phyloP scores from a whole-genome alignment of 2,888 invertebrate species.

The Cinara cedri region DNA sequence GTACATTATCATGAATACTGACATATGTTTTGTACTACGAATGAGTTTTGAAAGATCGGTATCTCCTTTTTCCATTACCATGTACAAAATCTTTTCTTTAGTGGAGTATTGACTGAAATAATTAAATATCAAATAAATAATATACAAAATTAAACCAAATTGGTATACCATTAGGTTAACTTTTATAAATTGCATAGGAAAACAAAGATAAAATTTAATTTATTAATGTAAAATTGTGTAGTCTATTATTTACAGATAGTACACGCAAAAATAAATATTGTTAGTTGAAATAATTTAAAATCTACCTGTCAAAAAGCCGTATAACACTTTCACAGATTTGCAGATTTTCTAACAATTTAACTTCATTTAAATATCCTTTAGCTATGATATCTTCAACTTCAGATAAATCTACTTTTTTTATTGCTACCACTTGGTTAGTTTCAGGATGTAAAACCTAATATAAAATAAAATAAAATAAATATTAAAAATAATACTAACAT shows the following conservation, averaged over 20 bases:
- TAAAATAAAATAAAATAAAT: slow-evolving; percentile 61
- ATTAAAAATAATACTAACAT: not conserved
- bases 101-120: slow-evolving; percentile 74
- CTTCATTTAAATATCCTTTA: slow-evolving; percentile 87
- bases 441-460: slow-evolving; percentile 71
- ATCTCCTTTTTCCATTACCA: slow-evolving; percentile 93
- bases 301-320: slow-evolving; percentile 78
- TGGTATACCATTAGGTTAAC: too few species aligned
- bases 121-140: slow-evolving; percentile 53
- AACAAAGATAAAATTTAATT: too few species aligned
- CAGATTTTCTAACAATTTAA: slow-evolving; percentile 77
- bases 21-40: slow-evolving; percentile 68
- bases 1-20: slow-evolving; percentile 77
- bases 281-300: slow-evolving; percentile 60
- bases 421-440: slow-evolving; percentile 70
- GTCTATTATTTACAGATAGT: too few species aligned
- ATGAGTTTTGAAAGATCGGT: slow-evolving; percentile 83
- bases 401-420: slow-evolving; percentile 83
- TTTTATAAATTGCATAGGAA: too few species aligned
- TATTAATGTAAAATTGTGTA: too few species aligned
- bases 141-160: too few species aligned
- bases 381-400: slow-evolving; percentile 74
- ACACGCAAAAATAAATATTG: too few species aligned
- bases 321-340: slow-evolving; percentile 85
- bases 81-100: slow-evolving; percentile 71